phyloP scores from a whole-genome alignment of 2,797 vertebrate species.

The Phoebastria nigripes region DNA sequence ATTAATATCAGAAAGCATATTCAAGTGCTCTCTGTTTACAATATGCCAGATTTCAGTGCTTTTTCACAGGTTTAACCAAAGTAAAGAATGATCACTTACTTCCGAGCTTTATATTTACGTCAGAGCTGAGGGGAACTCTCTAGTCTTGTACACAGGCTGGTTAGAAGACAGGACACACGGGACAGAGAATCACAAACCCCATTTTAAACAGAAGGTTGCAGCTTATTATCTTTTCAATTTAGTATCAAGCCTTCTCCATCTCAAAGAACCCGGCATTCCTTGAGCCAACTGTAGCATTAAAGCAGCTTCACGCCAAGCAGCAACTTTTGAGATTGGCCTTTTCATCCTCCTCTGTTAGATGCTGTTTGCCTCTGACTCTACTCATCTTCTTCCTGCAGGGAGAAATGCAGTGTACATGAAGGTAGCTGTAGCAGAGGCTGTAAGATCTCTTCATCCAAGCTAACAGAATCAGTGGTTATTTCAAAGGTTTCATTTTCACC shows the following conservation, averaged over 20 bases:
- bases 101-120: not conserved
- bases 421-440: not conserved
- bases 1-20: not conserved
- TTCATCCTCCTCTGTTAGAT: not conserved
- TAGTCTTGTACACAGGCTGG: not conserved
- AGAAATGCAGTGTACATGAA: not conserved
- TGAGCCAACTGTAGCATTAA: not conserved
- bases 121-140: not conserved
- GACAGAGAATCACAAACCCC: not conserved
- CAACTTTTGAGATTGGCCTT: not conserved
- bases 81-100: not conserved
- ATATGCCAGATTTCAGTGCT: not conserved
- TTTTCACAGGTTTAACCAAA: not conserved
- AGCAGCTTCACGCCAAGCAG: not conserved
- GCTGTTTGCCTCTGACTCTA: not conserved
- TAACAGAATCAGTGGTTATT: not conserved
- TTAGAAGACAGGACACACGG: not conserved
- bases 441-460: not conserved
- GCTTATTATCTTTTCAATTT: not conserved
- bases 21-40: not conserved
- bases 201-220: not conserved
- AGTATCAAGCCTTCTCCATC: not conserved
- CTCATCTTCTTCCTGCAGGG: not conserved
- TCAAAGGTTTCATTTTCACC: slow-evolving; percentile 37
- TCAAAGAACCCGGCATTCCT: not conserved